A percentile compares a stretch with the other conserved stretches of the same genome.
Evolutionary conservation across 2,888 invertebrate species (phyloP).

Genomic region (Carabus problematicus): DNA sequence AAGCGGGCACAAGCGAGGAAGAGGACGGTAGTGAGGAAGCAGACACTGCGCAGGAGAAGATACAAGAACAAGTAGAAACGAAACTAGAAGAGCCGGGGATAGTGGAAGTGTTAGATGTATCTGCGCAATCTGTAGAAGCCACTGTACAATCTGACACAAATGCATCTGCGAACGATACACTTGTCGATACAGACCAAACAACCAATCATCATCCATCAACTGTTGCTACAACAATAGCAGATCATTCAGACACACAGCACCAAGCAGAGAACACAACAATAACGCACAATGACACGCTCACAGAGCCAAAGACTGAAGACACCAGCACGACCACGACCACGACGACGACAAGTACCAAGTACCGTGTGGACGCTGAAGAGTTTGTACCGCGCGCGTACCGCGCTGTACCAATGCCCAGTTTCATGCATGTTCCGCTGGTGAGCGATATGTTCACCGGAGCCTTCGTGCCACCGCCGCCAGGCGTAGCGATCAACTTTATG

Average conservation of each 20-base stretch:
- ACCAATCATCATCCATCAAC: constrained; percentile 2
- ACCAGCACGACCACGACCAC: neutral
- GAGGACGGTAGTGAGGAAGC: too few species aligned
- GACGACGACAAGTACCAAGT: constrained; percentile 16
- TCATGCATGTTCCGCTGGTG: neutral
- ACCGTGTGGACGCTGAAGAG: constrained; percentile 57
- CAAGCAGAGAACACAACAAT: constrained; percentile 1
- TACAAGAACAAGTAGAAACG: neutral
- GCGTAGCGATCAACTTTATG: constrained; percentile 51
- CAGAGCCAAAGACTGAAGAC: neutral
- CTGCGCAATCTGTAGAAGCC: too few species aligned
- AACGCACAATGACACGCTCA: neutral
- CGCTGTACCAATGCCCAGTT: constrained; percentile 5
- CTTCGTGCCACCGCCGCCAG: constrained; percentile 52
- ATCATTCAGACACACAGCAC: neutral
- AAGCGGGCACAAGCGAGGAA: too few species aligned
- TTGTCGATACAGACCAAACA: neutral
- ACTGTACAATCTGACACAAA: neutral
- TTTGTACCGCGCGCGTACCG: constrained; percentile 57
- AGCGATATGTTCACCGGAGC: constrained; percentile 14
- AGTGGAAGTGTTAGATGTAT: neutral
- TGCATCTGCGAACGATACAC: too few species aligned
- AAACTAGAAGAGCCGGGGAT: neutral
- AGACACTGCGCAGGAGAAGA: neutral
- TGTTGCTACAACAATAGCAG: neutral